A percentile compares a stretch with the other conserved stretches of the same genome.
Evolutionary conservation across 2,888 invertebrate species (phyloP).

Genomic region (Cataglyphis livida): DNA sequence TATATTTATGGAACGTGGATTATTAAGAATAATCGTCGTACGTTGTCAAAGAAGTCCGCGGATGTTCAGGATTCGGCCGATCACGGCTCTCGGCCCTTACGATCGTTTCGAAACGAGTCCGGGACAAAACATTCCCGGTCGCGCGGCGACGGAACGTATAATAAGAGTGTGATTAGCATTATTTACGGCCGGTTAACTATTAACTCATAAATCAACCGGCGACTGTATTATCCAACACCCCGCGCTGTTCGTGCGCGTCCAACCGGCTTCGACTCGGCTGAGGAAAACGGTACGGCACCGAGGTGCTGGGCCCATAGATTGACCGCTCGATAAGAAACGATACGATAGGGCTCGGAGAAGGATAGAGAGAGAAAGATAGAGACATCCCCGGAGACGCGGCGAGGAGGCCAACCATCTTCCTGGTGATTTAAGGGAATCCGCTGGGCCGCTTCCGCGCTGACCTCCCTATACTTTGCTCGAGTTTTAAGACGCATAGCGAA

Average conservation of each 20-base stretch:
- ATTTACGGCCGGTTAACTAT: slow-evolving; percentile 85
- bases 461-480: slow-evolving; percentile 35
- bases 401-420: slow-evolving; percentile 61
- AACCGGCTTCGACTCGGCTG: slow-evolving; percentile 44
- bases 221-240: slow-evolving; percentile 78
- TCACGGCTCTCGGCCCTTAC: not conserved
- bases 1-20: not conserved
- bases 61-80: not conserved
- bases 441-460: slow-evolving; percentile 35
- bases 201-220: slow-evolving; percentile 84
- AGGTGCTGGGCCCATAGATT: slow-evolving; percentile 71
- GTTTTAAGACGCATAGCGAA: slow-evolving; percentile 22
- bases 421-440: slow-evolving; percentile 69
- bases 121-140: slow-evolving; percentile 81
- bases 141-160: slow-evolving; percentile 80
- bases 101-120: slow-evolving; percentile 33
- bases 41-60: slow-evolving; percentile 19
- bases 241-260: slow-evolving; percentile 75
- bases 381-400: slow-evolving; percentile 26
- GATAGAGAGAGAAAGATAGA: slow-evolving; percentile 53
- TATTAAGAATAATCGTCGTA: not conserved
- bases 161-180: slow-evolving; percentile 86
- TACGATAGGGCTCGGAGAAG: slow-evolving; percentile 62
- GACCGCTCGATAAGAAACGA: slow-evolving; percentile 69
- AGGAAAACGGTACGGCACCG: slow-evolving; percentile 70